A percentile compares a stretch with the other conserved stretches of the same genome.
These are phyloP conservation scores for Scylla paramamosain DNA, from an alignment of 1,140 invertebrate species.

Conservation along the genomic window DNA sequence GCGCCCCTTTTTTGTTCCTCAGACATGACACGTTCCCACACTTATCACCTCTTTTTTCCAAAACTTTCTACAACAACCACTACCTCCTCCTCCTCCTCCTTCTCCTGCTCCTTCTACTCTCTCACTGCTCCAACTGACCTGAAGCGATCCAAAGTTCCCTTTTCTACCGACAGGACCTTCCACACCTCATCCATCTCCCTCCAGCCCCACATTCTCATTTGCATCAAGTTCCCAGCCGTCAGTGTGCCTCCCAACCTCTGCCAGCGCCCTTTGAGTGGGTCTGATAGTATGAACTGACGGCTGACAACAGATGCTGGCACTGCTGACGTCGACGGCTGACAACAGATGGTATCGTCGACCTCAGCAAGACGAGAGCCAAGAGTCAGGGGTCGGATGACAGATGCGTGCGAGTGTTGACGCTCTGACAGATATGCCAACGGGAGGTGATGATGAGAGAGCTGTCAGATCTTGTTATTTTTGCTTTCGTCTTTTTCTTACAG, in stretches of 20 bases:
- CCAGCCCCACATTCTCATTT: neutral
- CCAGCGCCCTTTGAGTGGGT: neutral
- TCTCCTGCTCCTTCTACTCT: neutral
- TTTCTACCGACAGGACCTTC: neutral
- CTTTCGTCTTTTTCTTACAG: neutral
- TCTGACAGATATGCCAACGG: neutral
- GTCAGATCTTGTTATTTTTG: neutral
- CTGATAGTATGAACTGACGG: neutral
- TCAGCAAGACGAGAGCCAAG: neutral
- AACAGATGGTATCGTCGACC: neutral
- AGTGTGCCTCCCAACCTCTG: neutral
- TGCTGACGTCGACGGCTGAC: conserved; percentile 9
- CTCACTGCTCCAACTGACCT: neutral
- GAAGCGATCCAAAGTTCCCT: neutral
- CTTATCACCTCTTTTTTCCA: neutral
- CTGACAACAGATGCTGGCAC: neutral
- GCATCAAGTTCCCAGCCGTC: neutral
- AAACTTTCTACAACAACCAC: neutral
- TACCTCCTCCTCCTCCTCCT: neutral
- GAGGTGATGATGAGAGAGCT: neutral
- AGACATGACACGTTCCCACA: neutral
- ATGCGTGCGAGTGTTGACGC: neutral
- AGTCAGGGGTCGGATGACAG: neutral
- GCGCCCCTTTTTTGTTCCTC: neutral
- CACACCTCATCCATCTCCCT: conserved; percentile 18